These are phyloP conservation scores for Chymomyza costata DNA, from an alignment of 1,140 invertebrate species.

Conservation along the genomic window DNA sequence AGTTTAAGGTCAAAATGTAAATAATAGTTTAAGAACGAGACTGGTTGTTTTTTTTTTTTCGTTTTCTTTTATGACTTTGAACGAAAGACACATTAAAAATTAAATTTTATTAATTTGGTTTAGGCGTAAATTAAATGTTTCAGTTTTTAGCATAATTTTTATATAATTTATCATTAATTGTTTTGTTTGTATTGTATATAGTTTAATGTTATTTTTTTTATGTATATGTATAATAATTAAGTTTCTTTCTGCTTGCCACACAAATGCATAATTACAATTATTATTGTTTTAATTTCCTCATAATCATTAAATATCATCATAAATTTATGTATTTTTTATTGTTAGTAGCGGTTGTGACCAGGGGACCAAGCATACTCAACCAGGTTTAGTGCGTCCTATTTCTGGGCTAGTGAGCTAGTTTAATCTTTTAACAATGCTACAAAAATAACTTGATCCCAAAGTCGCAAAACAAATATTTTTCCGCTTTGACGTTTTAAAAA, in stretches of 20 bases:
- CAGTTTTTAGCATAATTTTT: slow-evolving; percentile 55
- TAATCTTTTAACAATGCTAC: no score
- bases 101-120: slow-evolving; percentile 65
- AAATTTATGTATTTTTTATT: background rate
- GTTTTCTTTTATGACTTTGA: slow-evolving; percentile 69
- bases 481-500: background rate
- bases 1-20: slow-evolving; percentile 54
- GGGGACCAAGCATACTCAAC: no score
- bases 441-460: no score
- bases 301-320: background rate
- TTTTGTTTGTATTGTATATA: slow-evolving; percentile 22
- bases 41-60: slow-evolving; percentile 30
- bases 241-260: slow-evolving; percentile 42
- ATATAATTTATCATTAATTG: slow-evolving; percentile 38
- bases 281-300: slow-evolving; percentile 58
- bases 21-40: slow-evolving; percentile 46
- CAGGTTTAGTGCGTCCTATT: no score
- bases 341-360: no score
- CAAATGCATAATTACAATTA: slow-evolving; percentile 72
- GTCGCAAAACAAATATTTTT: no score
- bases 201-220: slow-evolving; percentile 38
- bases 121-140: slow-evolving; percentile 66
- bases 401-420: no score
- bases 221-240: slow-evolving; percentile 38
- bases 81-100: slow-evolving; percentile 75